A percentile compares a stretch with the other conserved stretches of the same genome.
Evolutionary conservation across 2,888 invertebrate genomes (phyloP).

Genomic region (Stenolophus ochropezus): DNA sequence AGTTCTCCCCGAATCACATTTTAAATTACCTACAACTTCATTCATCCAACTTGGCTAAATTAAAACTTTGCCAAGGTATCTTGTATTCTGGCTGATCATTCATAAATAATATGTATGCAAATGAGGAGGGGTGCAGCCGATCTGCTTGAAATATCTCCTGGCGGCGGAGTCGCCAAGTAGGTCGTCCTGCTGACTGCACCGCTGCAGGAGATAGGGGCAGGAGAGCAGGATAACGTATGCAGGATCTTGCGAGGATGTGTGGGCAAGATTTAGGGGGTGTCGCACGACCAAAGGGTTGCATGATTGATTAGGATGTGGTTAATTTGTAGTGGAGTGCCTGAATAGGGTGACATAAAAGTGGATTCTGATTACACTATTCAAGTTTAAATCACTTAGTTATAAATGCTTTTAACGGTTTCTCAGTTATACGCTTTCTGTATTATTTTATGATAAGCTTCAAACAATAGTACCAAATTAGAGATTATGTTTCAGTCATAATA

Average conservation of each 20-base stretch:
- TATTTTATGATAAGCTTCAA: no score
- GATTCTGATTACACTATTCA: no score
- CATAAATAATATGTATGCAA: slow-evolving; percentile 52
- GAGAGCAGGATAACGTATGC: slow-evolving; percentile 6
- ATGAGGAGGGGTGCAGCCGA: background rate
- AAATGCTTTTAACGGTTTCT: no score
- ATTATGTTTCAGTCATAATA: no score
- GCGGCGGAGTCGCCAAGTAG: slow-evolving; percentile 14
- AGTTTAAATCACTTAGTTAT: no score
- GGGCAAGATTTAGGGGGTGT: background rate
- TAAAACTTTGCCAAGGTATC: background rate
- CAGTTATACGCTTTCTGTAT: no score
- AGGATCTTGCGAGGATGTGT: background rate
- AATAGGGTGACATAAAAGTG: background rate
- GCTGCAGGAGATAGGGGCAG: background rate
- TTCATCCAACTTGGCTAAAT: background rate
- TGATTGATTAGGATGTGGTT: background rate
- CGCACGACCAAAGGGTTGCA: background rate
- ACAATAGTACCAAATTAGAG: no score
- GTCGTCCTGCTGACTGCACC: background rate
- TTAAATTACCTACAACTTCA: background rate
- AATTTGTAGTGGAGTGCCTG: background rate
- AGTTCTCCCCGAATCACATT: background rate
- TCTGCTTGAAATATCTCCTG: slow-evolving; percentile 1
- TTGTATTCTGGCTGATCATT: slow-evolving; percentile 41